phyloP scores from a whole-genome alignment of 2,797 vertebrate species.

The Knipowitschia caucasica region DNA sequence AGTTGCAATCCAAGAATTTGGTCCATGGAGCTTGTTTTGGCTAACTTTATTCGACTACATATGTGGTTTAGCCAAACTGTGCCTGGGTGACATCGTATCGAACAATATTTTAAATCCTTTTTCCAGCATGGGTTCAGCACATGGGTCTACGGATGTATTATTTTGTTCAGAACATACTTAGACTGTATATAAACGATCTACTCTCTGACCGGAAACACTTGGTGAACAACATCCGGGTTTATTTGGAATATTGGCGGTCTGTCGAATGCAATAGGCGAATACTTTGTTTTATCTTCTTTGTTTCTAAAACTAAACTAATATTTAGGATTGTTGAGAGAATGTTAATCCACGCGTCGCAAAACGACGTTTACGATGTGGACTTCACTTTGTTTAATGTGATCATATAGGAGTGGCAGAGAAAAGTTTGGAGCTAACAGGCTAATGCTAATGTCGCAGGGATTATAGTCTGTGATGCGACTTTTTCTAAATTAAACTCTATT shows the following conservation, averaged over 20 bases:
- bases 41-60: too few relatives aligned
- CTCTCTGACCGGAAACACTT: slow-evolving; percentile 33
- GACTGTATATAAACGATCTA: too few relatives aligned
- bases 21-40: too few relatives aligned
- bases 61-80: too few relatives aligned
- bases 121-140: too few relatives aligned
- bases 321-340: background rate
- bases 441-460: background rate
- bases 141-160: too few relatives aligned
- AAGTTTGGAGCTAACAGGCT: slow-evolving; percentile 27
- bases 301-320: background rate
- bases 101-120: too few relatives aligned
- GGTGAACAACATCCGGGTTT: slow-evolving; percentile 46
- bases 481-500: background rate
- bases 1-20: too few relatives aligned
- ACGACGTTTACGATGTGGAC: fast-evolving
- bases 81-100: too few relatives aligned
- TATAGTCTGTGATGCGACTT: background rate
- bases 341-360: fast-evolving
- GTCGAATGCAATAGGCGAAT: background rate
- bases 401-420: background rate
- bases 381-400: background rate
- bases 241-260: slow-evolving; percentile 58
- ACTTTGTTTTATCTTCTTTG: background rate
- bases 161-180: too few relatives aligned